Evolutionary conservation across 2,888 invertebrate genomes (phyloP), one percentile per base, ranked within the genome.

Genomic region (Lasioglossum leucozonium): DNA sequence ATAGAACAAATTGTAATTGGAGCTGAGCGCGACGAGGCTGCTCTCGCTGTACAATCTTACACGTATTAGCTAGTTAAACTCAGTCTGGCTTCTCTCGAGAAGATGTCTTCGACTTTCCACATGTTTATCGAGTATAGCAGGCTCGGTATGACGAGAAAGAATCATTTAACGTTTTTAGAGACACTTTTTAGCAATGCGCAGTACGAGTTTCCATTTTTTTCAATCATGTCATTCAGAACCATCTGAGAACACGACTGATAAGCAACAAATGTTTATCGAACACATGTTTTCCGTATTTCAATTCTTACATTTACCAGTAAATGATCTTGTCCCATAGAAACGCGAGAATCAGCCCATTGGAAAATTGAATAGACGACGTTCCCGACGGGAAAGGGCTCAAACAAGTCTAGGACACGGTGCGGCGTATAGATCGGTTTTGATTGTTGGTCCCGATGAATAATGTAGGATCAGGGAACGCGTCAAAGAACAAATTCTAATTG

Each of bases 401-500:
- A 51, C 22, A 18, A 22, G 51, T 8, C 22, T 10, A 5, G 51
- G 26, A 13, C 13, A 22, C 58, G 30, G 26, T 62, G 62, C 3
- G 13, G 34, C 18, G 18, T 18, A 1, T 44, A 42, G 77, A 71
- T 84, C 62, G 84, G 71, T 84, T 77, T 65, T 44, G 74, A 34
- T 74, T 83, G 84, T 58, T 72, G 75, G 74, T 8, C 1, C 62
- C 26, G n/a, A 74, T 84, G 84, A 84, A 74, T 83, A 74, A 84
- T 84, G 44, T 74, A 84, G 69, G 34, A 62, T 58, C 72, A 37
- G 30, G 81, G 62, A 55, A 62, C 74, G 74, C 84, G 74, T 83
- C 74, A 65, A 51, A 44, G 84, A 74, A 83, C 77, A 74, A 84
- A 84, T 78, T 83, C 84, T 84, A 84, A 84, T 84, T 83, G 84